Evolutionary conservation across 2,797 vertebrate genomes (phyloP).

Genomic region (Eulemur coronatus): DNA sequence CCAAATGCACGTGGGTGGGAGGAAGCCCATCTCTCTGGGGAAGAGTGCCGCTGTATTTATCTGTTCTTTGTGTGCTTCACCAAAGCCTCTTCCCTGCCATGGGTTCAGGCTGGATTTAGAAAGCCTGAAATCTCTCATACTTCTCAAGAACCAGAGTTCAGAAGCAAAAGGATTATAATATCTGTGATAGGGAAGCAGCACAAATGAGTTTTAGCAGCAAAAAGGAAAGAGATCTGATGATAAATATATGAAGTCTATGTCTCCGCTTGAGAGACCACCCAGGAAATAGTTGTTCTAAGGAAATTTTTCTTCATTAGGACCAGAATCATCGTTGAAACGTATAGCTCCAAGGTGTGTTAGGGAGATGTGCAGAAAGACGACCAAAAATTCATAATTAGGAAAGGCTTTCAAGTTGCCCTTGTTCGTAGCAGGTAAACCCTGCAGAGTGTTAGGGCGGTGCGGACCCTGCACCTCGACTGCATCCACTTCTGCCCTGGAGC

Average conservation of each 20-base stretch:
- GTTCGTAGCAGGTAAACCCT: neutral
- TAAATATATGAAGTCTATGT: neutral
- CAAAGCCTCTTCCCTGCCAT: neutral
- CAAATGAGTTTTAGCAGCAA: neutral
- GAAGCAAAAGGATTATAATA: neutral
- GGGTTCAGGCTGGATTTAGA: neutral
- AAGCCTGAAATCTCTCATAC: neutral
- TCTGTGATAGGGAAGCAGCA: neutral
- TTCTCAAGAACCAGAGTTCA: conserved; percentile 26
- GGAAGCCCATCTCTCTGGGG: neutral
- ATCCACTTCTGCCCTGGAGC: neutral
- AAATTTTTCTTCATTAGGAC: neutral
- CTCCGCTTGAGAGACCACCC: neutral
- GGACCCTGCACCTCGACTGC: neutral
- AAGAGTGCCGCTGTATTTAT: neutral
- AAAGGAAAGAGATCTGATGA: neutral
- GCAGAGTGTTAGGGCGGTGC: neutral
- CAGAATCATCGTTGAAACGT: conserved; percentile 6
- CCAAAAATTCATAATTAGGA: neutral
- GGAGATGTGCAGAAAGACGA: neutral
- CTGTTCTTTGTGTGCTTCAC: neutral
- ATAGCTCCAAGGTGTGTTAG: neutral
- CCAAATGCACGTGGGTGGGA: neutral
- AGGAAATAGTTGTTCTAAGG: neutral
- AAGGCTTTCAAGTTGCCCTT: conserved; percentile 1